Evolutionary conservation across 2,888 invertebrate species (phyloP), one percentile per base, ranked within the genome.

Genomic region (Sinelater perroti): DNA sequence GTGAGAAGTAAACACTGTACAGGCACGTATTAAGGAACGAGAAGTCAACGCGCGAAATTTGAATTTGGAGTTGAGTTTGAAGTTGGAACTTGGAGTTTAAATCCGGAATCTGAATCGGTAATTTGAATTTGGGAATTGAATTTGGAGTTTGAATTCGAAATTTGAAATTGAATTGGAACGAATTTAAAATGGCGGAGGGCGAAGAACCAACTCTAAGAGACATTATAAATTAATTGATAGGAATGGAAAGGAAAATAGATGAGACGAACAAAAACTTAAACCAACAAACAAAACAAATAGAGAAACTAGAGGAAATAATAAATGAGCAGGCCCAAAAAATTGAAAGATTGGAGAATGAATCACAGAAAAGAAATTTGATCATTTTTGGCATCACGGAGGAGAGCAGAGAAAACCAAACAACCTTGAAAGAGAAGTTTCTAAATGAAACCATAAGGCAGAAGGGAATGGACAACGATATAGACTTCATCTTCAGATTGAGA

Each of bases 331-430:
- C n/a, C n/a, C 17, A 38, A 17, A 11, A 10, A 18, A 38, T n/a
- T n/a, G n/a, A n/a, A n/a, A n/a, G n/a, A n/a, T n/a, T n/a, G n/a
- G 38, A 18, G 11, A 38, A 16, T 7, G 35, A 35, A n/a, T 14
- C 26, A 44, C 10, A 28, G 26, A 44, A 24, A 44, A 44, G 26
- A 4, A 44, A 45, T 30, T 17, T 26, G 6, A 42, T 40, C 38
- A 52, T 44, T 16, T 52, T 35, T 8, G 30, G 28, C 16, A 24
- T 14, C 30, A 14, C 28, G 2, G 45, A 45, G 18, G 17, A 45
- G 18, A 20, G 16, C 13, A 35, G 13, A 35, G 35, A 35, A 35
- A 17, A 35, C n/a, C 3, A 7, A n/a, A 18, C n/a, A 10, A 38
- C 20, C 7, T 11, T 38, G 20, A 38, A 38, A 18, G 38, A 38